phyloP scores from a whole-genome alignment of 2,888 invertebrate genomes.

The Lycaena phlaeas region DNA sequence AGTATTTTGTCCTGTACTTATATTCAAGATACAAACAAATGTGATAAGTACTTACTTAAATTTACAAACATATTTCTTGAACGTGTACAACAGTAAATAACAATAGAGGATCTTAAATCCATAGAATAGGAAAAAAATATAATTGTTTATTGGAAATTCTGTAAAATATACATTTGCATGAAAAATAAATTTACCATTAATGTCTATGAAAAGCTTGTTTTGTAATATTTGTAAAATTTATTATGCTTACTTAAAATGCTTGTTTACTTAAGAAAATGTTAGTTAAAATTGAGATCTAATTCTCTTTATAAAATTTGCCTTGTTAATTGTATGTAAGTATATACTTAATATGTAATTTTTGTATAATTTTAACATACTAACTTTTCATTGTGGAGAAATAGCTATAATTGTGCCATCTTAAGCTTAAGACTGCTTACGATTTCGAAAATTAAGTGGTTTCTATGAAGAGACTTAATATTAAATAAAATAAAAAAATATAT shows the following conservation, averaged over 20 bases:
- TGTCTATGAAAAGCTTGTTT: background rate
- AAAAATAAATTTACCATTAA: too few relatives aligned
- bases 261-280: slow-evolving; percentile 8
- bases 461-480: background rate
- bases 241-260: slow-evolving; percentile 5
- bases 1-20: background rate
- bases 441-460: background rate
- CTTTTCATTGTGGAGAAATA: background rate
- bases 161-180: too few relatives aligned
- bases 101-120: too few relatives aligned
- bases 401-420: slow-evolving; percentile 5
- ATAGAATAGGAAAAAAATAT: too few relatives aligned
- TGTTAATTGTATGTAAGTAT: slow-evolving; percentile 10
- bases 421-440: slow-evolving; percentile 4
- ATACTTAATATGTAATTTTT: slow-evolving; percentile 4
- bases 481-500: background rate
- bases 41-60: slow-evolving; percentile 4
- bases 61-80: background rate
- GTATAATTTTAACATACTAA: slow-evolving; percentile 4
- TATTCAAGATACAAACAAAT: background rate
- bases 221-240: background rate
- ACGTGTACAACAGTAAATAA: background rate
- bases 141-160: too few relatives aligned
- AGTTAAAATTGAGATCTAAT: slow-evolving; percentile 3
- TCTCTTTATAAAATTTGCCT: slow-evolving; percentile 3